Evolutionary conservation across 1,140 invertebrate genomes (phyloP).

Genomic region (Drosophila kanapiae): DNA sequence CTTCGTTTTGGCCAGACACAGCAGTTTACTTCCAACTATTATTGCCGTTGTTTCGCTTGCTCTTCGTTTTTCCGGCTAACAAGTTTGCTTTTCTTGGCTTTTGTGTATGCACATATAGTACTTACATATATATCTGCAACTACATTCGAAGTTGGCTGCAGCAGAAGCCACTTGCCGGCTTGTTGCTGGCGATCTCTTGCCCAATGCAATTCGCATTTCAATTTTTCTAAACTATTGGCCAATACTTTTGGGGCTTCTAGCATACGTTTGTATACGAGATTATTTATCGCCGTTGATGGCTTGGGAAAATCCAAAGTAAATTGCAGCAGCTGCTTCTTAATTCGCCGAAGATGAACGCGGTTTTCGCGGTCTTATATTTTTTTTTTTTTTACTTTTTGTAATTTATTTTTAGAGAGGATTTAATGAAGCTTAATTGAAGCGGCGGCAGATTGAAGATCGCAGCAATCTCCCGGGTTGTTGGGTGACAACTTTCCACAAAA

Average conservation of each 20-base stretch:
- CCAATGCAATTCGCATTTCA: conserved; percentile 74
- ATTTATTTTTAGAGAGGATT: conserved; percentile 45
- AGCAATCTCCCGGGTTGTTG: conserved; percentile 51
- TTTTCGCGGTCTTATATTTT: conserved; percentile 33
- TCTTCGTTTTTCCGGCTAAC: conserved; percentile 67
- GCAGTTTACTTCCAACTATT: conserved; percentile 38
- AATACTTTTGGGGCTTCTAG: conserved; percentile 59
- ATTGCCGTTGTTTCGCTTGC: conserved; percentile 46
- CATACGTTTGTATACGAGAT: conserved; percentile 35
- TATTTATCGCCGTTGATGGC: conserved; percentile 48
- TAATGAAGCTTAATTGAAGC: conserved; percentile 68
- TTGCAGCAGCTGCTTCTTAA: conserved; percentile 52
- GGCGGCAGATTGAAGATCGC: conserved; percentile 39
- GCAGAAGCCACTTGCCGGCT: conserved; percentile 32
- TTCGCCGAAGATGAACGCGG: conserved; percentile 50
- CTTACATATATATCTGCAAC: conserved; percentile 6
- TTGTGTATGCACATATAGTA: conserved; percentile 17
- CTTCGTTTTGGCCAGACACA: conserved; percentile 22
- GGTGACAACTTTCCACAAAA: conserved; percentile 74
- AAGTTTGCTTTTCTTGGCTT: conserved; percentile 53
- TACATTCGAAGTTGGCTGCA: conserved; percentile 25
- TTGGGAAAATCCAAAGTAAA: conserved; percentile 56
- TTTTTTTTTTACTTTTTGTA: conserved; percentile 28
- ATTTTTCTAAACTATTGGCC: conserved; percentile 80
- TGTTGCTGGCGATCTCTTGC: conserved; percentile 46